Evolutionary conservation across 2,888 invertebrate genomes (phyloP).

Genomic region (Chalcosyrphus nemorum): DNA sequence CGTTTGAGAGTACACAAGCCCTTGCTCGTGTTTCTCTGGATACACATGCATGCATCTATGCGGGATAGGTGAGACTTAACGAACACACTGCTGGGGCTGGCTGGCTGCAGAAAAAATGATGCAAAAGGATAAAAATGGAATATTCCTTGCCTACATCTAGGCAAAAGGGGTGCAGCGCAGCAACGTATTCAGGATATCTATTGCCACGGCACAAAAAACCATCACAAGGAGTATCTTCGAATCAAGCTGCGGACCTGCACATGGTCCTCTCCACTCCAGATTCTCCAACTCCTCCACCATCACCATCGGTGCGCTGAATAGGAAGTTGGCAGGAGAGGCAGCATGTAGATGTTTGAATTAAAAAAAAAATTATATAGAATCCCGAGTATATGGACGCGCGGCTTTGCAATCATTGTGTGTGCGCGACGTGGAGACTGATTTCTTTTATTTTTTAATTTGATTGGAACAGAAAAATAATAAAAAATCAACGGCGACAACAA

Average conservation of each 20-base stretch:
- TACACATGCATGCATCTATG: slow-evolving; percentile 68
- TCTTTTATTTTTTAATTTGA: slow-evolving; percentile 75
- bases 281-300: too few species aligned
- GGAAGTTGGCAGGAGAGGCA: slow-evolving; percentile 28
- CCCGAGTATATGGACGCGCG: slow-evolving; percentile 64
- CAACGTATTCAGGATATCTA: slow-evolving; percentile 66
- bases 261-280: slow-evolving; percentile 49
- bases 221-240: slow-evolving; percentile 70
- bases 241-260: slow-evolving; percentile 71
- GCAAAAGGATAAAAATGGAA: slow-evolving; percentile 65
- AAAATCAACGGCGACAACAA: slow-evolving; percentile 64
- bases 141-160: slow-evolving; percentile 59
- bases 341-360: slow-evolving; percentile 63
- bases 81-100: slow-evolving; percentile 70
- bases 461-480: slow-evolving; percentile 75
- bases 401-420: slow-evolving; percentile 71
- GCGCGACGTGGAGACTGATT: slow-evolving; percentile 70
- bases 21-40: slow-evolving; percentile 66
- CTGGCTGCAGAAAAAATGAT: slow-evolving; percentile 70
- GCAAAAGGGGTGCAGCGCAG: slow-evolving; percentile 60
- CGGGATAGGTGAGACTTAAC: slow-evolving; percentile 71
- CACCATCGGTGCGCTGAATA: slow-evolving; percentile 18
- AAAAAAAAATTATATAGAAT: slow-evolving; percentile 16
- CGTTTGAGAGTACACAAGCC: slow-evolving; percentile 64
- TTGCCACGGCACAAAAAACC: slow-evolving; percentile 62